Evolutionary conservation across 1,140 invertebrate species (phyloP).

Genomic region (Tetramorium alpestre): DNA sequence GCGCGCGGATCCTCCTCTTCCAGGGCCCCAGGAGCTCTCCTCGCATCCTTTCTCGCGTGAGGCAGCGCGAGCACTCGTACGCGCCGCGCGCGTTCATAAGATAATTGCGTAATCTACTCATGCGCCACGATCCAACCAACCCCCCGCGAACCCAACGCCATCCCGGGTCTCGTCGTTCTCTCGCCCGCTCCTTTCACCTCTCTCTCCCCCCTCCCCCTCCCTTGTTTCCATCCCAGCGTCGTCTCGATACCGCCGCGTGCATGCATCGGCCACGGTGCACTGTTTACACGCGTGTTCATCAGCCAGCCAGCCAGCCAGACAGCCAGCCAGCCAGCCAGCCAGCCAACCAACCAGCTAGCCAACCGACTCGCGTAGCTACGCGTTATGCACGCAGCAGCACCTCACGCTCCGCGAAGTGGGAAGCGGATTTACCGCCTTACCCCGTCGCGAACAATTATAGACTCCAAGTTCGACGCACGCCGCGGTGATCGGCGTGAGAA

Average conservation of each 20-base stretch:
- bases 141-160: constrained; percentile 72
- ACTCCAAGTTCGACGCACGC: constrained; percentile 8
- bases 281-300: constrained; percentile 31
- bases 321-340: neutral
- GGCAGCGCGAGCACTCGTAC: constrained; percentile 73
- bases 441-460: constrained; percentile 44
- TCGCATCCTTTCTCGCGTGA: constrained; percentile 63
- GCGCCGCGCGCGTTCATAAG: constrained; percentile 79
- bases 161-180: neutral
- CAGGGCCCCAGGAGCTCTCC: constrained; percentile 53
- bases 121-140: constrained; percentile 78
- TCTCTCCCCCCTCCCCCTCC: neutral
- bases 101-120: constrained; percentile 82
- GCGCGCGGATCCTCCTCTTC: constrained; percentile 8
- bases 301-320: neutral
- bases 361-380: constrained; percentile 19
- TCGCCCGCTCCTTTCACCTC: neutral
- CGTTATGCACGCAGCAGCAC: constrained; percentile 55
- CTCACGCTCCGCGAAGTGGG: constrained; percentile 64
- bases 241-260: constrained; percentile 19
- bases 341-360: constrained; percentile 12
- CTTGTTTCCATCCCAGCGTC: neutral
- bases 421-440: constrained; percentile 56
- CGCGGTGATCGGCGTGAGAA: constrained; percentile 35
- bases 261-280: constrained; percentile 11